Evolutionary conservation across 2,113 vertebrate genomes (phyloP).

Genomic region (Cariama cristata): DNA sequence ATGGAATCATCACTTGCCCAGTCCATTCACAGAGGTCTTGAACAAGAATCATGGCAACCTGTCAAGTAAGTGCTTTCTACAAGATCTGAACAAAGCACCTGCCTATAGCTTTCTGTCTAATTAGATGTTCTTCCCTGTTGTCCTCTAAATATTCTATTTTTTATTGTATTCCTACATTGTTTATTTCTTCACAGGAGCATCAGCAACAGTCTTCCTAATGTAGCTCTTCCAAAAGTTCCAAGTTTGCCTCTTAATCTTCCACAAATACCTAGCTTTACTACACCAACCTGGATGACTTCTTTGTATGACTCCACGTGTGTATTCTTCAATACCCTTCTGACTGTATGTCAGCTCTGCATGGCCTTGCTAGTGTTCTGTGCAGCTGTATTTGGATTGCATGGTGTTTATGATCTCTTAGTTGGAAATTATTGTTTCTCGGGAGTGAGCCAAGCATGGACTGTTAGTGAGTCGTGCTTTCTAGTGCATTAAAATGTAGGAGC

Average conservation of each 20-base stretch:
- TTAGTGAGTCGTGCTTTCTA: slow-evolving; percentile 48
- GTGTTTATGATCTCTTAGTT: slow-evolving; percentile 65
- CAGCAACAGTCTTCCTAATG: slow-evolving; percentile 95
- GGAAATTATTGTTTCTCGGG: slow-evolving; percentile 63
- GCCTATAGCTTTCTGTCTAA: slow-evolving; percentile 35
- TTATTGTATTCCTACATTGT: slow-evolving; percentile 80
- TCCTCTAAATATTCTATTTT: slow-evolving; percentile 71
- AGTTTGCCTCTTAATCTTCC: slow-evolving; percentile 94
- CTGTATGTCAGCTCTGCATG: slow-evolving; percentile 82
- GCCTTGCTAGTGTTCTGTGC: slow-evolving; percentile 79
- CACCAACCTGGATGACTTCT: slow-evolving; percentile 94
- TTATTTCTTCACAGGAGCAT: slow-evolving; percentile 90
- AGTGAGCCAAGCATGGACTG: slow-evolving; percentile 74
- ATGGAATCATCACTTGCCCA: slow-evolving; percentile 99
- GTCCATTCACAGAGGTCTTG: slow-evolving; percentile 94
- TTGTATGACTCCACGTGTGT: slow-evolving; percentile 97
- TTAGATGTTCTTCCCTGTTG: slow-evolving; percentile 55
- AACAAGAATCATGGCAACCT: slow-evolving; percentile 96
- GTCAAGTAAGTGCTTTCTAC: slow-evolving; percentile 87
- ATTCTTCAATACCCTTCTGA: slow-evolving; percentile 79
- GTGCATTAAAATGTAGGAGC: slow-evolving; percentile 14
- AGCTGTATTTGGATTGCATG: slow-evolving; percentile 78
- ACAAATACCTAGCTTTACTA: slow-evolving; percentile 94
- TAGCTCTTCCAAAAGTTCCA: slow-evolving; percentile 97
- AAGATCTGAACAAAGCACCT: background rate